Conservation (phyloP, 2,888 invertebrate species). For the Cheilosia soror region DNA sequence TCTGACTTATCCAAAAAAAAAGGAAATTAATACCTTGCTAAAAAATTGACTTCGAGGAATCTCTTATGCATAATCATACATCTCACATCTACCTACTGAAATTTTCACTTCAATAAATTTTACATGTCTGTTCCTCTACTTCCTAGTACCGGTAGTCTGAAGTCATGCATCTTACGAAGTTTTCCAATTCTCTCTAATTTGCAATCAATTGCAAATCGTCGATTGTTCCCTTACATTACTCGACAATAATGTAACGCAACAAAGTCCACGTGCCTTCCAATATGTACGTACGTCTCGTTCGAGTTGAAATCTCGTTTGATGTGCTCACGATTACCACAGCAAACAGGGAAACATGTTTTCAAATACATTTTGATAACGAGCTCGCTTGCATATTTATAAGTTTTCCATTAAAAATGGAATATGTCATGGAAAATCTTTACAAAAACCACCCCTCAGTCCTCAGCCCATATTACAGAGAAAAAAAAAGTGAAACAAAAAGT, state of each 20-base stretch:
- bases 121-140: not conserved
- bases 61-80: no score
- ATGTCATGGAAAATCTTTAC: not conserved
- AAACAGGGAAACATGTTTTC: not conserved
- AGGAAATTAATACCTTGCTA: no score
- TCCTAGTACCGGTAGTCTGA: not conserved
- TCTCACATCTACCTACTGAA: no score
- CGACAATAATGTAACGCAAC: not conserved
- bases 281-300: not conserved
- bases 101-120: no score
- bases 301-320: not conserved
- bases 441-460: not conserved
- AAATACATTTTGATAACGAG: not conserved
- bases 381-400: not conserved
- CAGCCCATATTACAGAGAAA: not conserved
- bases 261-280: constrained; percentile 15
- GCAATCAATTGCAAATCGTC: not conserved
- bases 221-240: not conserved
- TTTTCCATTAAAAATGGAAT: not conserved
- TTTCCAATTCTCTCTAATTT: not conserved
- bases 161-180: not conserved
- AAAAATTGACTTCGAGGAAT: no score
- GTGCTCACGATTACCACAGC: not conserved
- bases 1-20: no score
- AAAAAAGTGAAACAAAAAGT: constrained; percentile 9